These are phyloP conservation scores for Ophthalmolycus amberensis DNA, from an alignment of 2,113 vertebrate genomes.

Conservation along the genomic window DNA sequence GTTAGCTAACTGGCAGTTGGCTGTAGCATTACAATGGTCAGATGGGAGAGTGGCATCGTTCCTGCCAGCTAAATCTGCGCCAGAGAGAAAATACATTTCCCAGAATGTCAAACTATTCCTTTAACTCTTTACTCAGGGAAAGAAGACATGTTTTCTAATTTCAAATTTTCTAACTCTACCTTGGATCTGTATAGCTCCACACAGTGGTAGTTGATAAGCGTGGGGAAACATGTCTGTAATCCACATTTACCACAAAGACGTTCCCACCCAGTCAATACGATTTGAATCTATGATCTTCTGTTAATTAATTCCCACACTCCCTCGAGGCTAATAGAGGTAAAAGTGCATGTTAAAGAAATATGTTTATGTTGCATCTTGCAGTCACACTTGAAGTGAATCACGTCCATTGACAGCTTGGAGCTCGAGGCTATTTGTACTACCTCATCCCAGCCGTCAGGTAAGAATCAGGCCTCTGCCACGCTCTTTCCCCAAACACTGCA, in stretches of 20 bases:
- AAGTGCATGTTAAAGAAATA: constrained; percentile 27
- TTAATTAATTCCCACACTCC: constrained; percentile 48
- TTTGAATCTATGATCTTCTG: constrained; percentile 25
- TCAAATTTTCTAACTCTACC: not conserved
- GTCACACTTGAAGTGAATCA: constrained; percentile 31
- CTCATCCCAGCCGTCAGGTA: constrained; percentile 69
- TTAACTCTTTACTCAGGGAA: not conserved
- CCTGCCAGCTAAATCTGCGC: not conserved
- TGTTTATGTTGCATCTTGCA: constrained; percentile 49
- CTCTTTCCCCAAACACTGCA: constrained; percentile 72
- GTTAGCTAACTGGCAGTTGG: not conserved
- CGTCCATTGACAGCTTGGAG: constrained; percentile 57
- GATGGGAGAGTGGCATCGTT: not conserved
- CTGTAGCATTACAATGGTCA: not conserved
- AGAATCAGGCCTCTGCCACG: constrained; percentile 48
- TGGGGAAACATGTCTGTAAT: constrained; percentile 14
- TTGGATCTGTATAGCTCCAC: not conserved
- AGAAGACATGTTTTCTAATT: not conserved
- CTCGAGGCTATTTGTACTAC: constrained; percentile 63
- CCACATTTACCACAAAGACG: constrained; percentile 16
- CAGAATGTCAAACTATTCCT: not conserved
- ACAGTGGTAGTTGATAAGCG: constrained; percentile 1
- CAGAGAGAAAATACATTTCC: constrained; percentile 3
- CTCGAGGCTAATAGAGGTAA: constrained; percentile 20
- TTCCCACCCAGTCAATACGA: constrained; percentile 46